A percentile compares a stretch with the other conserved stretches of the same genome.
Evolutionary conservation across 2,888 invertebrate species (phyloP).

Genomic region (Philereme transversata): DNA sequence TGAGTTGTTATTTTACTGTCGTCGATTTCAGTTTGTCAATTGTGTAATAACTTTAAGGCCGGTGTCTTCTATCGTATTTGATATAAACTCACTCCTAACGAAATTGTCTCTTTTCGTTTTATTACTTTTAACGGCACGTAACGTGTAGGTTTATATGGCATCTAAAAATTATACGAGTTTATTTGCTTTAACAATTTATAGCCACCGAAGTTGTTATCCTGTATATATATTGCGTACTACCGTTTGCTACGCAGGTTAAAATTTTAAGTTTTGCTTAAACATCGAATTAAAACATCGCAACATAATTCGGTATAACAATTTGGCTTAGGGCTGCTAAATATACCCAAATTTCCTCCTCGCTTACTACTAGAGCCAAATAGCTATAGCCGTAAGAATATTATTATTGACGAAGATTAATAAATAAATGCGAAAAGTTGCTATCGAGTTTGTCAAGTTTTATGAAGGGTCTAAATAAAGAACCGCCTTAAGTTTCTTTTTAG

Average conservation of each 20-base stretch:
- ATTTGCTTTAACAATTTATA: conserved; percentile 34
- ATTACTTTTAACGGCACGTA: conserved; percentile 50
- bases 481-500: conserved; percentile 55
- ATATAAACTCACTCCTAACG: conserved; percentile 52
- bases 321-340: conserved; percentile 3
- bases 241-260: conserved; percentile 3
- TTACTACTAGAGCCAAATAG: conserved; percentile 16
- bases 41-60: conserved; percentile 59
- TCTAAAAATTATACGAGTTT: conserved; percentile 40
- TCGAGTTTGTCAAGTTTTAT: conserved; percentile 50
- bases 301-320: not conserved
- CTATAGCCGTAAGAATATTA: conserved; percentile 18
- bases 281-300: conserved; percentile 8
- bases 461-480: conserved; percentile 48
- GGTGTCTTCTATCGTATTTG: conserved; percentile 52
- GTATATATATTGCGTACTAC: conserved; percentile 11
- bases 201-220: conserved; percentile 20
- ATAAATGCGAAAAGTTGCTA: conserved; percentile 37
- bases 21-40: conserved; percentile 62
- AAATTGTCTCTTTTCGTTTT: conserved; percentile 57
- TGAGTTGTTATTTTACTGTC: conserved; percentile 47
- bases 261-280: conserved; percentile 12
- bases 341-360: conserved; percentile 5
- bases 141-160: conserved; percentile 37
- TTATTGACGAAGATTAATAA: conserved; percentile 34